Evolutionary conservation across 2,113 vertebrate genomes (phyloP).

Genomic region (Oxyura jamaicensis): DNA sequence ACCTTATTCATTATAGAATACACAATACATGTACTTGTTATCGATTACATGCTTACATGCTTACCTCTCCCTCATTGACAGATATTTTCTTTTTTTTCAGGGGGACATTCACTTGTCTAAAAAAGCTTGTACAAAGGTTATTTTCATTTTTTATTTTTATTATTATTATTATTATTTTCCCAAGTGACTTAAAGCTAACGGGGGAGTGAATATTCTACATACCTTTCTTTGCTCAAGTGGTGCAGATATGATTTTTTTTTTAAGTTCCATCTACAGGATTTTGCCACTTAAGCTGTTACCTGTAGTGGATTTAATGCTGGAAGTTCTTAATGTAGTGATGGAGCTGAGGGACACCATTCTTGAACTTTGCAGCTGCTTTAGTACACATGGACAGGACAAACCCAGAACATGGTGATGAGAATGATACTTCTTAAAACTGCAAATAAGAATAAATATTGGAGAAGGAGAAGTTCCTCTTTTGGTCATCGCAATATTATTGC

Average conservation of each 20-base stretch:
- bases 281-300: neutral
- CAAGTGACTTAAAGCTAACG: fast-evolving
- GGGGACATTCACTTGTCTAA: neutral
- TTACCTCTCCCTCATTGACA: neutral
- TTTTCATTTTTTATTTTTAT: neutral
- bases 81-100: neutral
- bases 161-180: neutral
- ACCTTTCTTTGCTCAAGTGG: neutral
- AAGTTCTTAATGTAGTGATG: neutral
- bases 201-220: neutral
- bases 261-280: neutral
- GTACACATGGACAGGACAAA: neutral
- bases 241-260: neutral
- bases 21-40: neutral
- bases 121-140: neutral
- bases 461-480: neutral
- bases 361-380: fast-evolving
- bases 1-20: neutral
- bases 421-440: neutral
- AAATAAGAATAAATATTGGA: neutral
- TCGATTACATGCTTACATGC: neutral
- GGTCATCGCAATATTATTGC: neutral
- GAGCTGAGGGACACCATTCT: neutral
- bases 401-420: neutral
- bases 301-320: neutral